phyloP scores from a whole-genome alignment of 2,888 invertebrate species.

The Agrilus mali region DNA sequence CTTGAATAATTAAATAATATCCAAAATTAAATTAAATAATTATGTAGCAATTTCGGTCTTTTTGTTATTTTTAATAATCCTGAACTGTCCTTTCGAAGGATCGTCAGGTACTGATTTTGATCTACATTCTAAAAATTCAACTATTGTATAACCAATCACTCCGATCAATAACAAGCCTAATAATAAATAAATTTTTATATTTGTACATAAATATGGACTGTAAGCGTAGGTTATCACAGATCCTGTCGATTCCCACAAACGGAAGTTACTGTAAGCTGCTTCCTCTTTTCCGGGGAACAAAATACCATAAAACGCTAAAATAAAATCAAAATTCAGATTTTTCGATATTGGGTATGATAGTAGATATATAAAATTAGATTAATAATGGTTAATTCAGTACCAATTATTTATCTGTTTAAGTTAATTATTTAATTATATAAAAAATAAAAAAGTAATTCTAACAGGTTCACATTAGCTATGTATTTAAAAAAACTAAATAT shows the following conservation, averaged over 20 bases:
- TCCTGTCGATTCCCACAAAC: slow-evolving; percentile 84
- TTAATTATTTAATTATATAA: no score
- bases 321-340: background rate
- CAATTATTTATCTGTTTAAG: no score
- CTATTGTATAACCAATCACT: slow-evolving; percentile 58
- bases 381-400: no score
- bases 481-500: no score
- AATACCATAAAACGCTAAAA: slow-evolving; percentile 68
- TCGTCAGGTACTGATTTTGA: slow-evolving; percentile 27
- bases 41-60: no score
- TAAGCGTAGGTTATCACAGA: slow-evolving; percentile 76
- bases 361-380: no score
- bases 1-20: no score
- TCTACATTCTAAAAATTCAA: slow-evolving; percentile 46
- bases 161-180: slow-evolving; percentile 57
- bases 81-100: slow-evolving; percentile 17
- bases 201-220: slow-evolving; percentile 64
- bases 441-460: no score
- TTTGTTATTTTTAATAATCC: slow-evolving; percentile 8
- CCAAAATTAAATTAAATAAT: no score
- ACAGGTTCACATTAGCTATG: no score
- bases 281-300: slow-evolving; percentile 76
- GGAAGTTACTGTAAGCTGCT: slow-evolving; percentile 85
- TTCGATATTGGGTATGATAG: no score
- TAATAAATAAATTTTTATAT: slow-evolving; percentile 56